Conservation (phyloP, 2,797 vertebrate species). For the Smutsia gigantea region DNA sequence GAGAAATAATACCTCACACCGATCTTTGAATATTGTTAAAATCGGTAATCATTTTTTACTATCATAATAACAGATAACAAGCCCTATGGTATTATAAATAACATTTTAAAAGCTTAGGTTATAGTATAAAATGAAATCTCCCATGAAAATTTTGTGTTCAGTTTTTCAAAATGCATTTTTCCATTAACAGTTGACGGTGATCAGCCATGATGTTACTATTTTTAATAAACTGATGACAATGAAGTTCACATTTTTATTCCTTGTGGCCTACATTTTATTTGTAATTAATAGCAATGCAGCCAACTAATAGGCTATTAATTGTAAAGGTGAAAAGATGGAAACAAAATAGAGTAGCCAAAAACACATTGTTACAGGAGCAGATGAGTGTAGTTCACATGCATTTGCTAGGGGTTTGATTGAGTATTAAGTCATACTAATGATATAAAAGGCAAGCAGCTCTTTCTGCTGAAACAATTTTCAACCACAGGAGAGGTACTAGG, state of each 20-base stretch:
- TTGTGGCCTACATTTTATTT: neutral
- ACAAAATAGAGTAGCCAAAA: neutral
- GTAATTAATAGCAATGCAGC: neutral
- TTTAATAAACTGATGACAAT: neutral
- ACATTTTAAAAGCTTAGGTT: neutral
- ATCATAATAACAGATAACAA: neutral
- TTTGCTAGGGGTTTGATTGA: neutral
- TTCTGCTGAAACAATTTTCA: too few relatives aligned
- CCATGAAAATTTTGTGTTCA: neutral
- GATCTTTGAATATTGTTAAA: neutral
- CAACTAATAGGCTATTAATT: neutral
- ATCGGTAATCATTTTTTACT: neutral
- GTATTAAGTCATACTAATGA: neutral
- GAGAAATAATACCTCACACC: neutral
- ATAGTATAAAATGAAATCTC: neutral
- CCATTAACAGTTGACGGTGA: neutral
- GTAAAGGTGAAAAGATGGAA: neutral
- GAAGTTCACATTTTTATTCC: neutral
- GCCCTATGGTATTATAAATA: neutral
- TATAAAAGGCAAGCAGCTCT: neutral
- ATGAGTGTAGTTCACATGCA: neutral
- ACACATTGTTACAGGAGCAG: neutral
- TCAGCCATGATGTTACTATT: neutral
- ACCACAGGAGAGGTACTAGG: neutral
- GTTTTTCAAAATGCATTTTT: slow-evolving; percentile 35